These are phyloP conservation scores for Sebastes baramenuke DNA, from an alignment of 2,797 vertebrate species.

Conservation along the genomic window DNA sequence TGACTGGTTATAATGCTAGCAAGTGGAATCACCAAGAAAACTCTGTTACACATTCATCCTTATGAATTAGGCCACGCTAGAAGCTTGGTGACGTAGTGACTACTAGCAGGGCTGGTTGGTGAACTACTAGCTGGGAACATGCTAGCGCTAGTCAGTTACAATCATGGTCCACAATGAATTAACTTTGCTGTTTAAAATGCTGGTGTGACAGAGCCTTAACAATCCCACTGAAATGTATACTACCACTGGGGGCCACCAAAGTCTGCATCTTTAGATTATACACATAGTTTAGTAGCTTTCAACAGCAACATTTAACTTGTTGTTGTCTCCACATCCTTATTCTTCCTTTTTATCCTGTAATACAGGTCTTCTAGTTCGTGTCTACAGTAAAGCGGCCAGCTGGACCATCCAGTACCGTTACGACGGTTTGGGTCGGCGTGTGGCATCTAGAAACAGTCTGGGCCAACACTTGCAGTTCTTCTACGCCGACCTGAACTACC, in stretches of 20 bases:
- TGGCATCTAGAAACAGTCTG: slow-evolving; percentile 93
- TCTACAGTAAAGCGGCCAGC: slow-evolving; percentile 96
- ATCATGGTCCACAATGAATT: background rate
- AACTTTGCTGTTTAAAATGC: background rate
- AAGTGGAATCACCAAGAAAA: too few relatives aligned
- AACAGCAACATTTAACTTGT: background rate
- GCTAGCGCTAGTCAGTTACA: background rate
- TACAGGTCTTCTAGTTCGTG: slow-evolving; percentile 90
- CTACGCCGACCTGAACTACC: slow-evolving; percentile 96
- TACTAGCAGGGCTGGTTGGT: background rate
- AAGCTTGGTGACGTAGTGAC: background rate
- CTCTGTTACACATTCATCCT: background rate
- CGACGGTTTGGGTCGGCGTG: slow-evolving; percentile 92
- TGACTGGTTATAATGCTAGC: too few relatives aligned
- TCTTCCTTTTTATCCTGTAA: background rate
- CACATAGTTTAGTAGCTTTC: background rate
- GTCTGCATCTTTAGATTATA: background rate
- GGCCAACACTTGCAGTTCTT: slow-evolving; percentile 98
- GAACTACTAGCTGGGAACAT: background rate
- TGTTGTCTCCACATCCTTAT: background rate
- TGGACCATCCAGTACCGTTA: slow-evolving; percentile 99
- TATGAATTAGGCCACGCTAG: background rate
- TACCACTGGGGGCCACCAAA: background rate
- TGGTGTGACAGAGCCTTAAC: background rate
- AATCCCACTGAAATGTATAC: background rate